Conservation (phyloP, 2,113 vertebrate species). For the Centropus unirufus region DNA sequence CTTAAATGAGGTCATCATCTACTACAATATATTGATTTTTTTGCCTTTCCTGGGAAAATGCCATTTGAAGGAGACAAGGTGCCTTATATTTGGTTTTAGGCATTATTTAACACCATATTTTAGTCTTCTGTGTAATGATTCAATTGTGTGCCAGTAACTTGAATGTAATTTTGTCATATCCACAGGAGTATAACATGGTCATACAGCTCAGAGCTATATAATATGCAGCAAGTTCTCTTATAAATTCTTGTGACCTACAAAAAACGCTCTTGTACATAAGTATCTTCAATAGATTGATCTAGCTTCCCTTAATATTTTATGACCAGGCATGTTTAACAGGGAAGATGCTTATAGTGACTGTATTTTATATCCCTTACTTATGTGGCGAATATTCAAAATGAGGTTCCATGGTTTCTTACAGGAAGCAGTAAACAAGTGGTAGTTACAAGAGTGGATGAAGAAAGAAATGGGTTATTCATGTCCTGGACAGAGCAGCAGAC, state of each 20-base stretch:
- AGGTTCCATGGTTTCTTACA: background rate
- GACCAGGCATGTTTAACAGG: slow-evolving; percentile 22
- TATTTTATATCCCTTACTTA: slow-evolving; percentile 35
- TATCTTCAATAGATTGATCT: slow-evolving; percentile 25
- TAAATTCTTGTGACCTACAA: slow-evolving; percentile 46
- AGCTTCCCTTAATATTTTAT: slow-evolving; percentile 46
- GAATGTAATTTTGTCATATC: background rate
- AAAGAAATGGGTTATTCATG: background rate
- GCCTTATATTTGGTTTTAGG: slow-evolving; percentile 33
- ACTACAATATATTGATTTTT: slow-evolving; percentile 26
- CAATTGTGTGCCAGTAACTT: background rate
- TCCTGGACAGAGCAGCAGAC: background rate
- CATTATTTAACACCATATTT: slow-evolving; percentile 52
- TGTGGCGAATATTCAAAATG: background rate
- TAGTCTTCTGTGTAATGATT: background rate
- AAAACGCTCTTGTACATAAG: background rate
- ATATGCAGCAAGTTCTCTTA: background rate
- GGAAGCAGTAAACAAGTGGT: background rate
- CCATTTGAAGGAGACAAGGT: slow-evolving; percentile 46
- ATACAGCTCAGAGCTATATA: background rate
- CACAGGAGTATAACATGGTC: background rate
- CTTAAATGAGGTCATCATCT: slow-evolving; percentile 52
- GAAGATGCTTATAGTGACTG: background rate
- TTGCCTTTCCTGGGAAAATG: slow-evolving; percentile 27
- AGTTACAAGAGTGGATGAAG: background rate